phyloP scores from a whole-genome alignment of 2,888 invertebrate species.

The Fissipunctia ypsillon region DNA sequence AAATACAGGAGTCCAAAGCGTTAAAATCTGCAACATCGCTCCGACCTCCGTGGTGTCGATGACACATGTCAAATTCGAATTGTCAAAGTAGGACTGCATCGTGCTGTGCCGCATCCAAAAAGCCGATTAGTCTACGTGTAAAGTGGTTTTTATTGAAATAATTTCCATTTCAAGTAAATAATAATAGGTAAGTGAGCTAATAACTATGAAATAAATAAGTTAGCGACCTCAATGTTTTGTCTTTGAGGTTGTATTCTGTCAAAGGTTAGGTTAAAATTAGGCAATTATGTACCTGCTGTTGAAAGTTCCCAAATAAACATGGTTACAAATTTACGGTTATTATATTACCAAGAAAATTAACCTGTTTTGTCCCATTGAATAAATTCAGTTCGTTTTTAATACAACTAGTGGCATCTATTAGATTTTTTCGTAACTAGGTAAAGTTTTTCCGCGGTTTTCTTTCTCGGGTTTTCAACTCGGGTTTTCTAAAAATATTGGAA shows the following conservation, averaged over 20 bases:
- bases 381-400: background rate
- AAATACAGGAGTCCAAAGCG: conserved; percentile 34
- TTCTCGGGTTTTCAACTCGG: background rate
- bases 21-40: background rate
- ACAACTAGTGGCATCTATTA: conserved; percentile 61
- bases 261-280: conserved; percentile 42
- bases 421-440: conserved; percentile 36
- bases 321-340: conserved; percentile 1
- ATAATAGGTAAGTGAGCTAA: conserved; percentile 36
- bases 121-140: conserved; percentile 58
- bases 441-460: conserved; percentile 13
- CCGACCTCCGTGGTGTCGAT: background rate
- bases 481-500: conserved; percentile 10
- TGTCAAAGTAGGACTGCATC: conserved; percentile 41
- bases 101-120: conserved; percentile 38
- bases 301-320: background rate
- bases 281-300: conserved; percentile 10
- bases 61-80: conserved; percentile 34
- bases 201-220: background rate
- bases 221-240: background rate
- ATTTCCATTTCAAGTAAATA: conserved; percentile 11
- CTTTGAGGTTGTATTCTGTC: conserved; percentile 23
- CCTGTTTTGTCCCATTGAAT: background rate
- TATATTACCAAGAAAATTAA: background rate
- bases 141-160: conserved; percentile 28